Base-by-base conservation (phyloP, 2,888 invertebrate species). In the Drosophila prolongata region DNA sequence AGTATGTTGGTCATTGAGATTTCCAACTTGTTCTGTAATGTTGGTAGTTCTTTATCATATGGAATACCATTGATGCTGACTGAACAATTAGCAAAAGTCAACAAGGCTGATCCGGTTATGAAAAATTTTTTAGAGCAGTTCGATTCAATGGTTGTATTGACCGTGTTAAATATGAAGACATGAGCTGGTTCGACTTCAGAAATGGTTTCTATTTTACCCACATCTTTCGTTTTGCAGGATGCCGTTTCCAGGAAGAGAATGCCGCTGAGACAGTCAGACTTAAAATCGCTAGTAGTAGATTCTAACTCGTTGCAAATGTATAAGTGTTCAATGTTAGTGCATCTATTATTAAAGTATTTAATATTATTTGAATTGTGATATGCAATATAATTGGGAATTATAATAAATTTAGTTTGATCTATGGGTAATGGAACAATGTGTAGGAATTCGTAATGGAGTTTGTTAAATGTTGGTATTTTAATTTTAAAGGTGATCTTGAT, bases 141-240 rank as follows among this genome's bases (percentile, higher is more conserved):
- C 6, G 27, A 44, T 27, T 44, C 13, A 27, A 44, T 44, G 13
- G 44, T 44, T 24, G 13, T 44, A 13, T 27, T 44, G 44, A 3
- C 44, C 24, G 44, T 44, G 24, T 44, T 44, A 13, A 44, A 13
- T 10, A 27, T 44, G 13, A 27, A 44, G 1, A 44, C 13, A 42
- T 42, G 42, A 16, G 44, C 44, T 24, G 44, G 24, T 44, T 44
- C 44, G 44, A 27, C 44, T 3, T 44, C 44, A 8, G 43, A 19
- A 19, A 19, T 43, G 11, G 19, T 44, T 44, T 24, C 24, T 13
- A 44, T 44, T 44, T 44, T 44, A 24, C 44, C 24, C 24, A 44
- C 44, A 24, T 44, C 24, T 27, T 44, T 44, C 13, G 24, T 27
- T n/a, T 44, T 44, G 16, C 44, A 44, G 24, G 44, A 13, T 46